Evolutionary conservation across 92 coral and sea anemone species (phyloP).

Genomic region (Porites cylindrica): DNA sequence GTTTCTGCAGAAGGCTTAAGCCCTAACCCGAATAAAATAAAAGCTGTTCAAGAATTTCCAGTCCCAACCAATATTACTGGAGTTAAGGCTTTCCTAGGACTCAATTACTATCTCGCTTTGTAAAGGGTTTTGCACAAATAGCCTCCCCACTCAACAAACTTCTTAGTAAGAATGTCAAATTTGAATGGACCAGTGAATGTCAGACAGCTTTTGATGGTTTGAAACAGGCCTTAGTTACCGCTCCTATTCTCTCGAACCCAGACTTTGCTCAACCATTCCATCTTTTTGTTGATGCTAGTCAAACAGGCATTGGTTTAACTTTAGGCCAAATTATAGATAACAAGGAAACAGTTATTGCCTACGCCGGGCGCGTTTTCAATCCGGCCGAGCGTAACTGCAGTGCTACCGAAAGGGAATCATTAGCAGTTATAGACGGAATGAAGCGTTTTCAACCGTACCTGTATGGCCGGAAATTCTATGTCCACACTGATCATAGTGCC

Average conservation of each 20-base stretch:
- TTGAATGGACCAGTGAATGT: conserved; percentile 50
- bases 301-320: conserved; percentile 53
- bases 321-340: conserved; percentile 51
- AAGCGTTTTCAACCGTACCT: conserved; percentile 43
- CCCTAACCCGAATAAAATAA: conserved; percentile 66
- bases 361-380: conserved; percentile 60
- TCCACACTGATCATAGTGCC: conserved; percentile 63
- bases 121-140: conserved; percentile 54
- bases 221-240: conserved; percentile 39
- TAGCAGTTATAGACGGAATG: conserved; percentile 58
- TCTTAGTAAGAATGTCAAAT: conserved; percentile 31
- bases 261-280: conserved; percentile 45
- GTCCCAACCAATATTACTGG: conserved; percentile 59
- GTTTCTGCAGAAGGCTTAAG: conserved; percentile 57
- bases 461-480: conserved; percentile 31
- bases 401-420: conserved; percentile 60
- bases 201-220: conserved; percentile 46
- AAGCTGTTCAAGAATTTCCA: conserved; percentile 59
- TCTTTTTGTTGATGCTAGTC: conserved; percentile 61
- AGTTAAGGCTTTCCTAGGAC: conserved; percentile 64
- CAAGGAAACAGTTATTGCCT: conserved; percentile 54
- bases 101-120: conserved; percentile 71
- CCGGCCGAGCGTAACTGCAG: conserved; percentile 58
- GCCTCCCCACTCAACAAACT: conserved; percentile 56
- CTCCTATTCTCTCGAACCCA: conserved; percentile 63